Evolutionary conservation across 2,888 invertebrate genomes (phyloP), one percentile per base, ranked within the genome.

Genomic region (Notocelia uddmanniana): DNA sequence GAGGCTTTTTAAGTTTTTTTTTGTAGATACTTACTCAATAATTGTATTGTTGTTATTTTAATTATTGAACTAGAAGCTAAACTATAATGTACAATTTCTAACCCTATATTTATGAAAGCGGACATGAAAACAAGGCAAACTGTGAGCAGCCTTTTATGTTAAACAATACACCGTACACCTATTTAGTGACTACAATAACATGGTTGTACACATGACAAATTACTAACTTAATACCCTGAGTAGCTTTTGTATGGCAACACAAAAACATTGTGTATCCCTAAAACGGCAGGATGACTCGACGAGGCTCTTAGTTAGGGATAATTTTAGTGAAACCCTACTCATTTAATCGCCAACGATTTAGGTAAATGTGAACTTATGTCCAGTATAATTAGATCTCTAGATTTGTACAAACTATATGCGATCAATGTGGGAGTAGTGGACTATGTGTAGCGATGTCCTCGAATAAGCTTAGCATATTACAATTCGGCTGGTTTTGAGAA

Each of bases 181-280:
- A 15, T 54, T 11, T 31, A 31, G 31, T 55, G 26, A 11, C 11
- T 11, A 23, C 55, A 26, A 26, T 23, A 55, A 15, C 26, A 55
- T 15, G 23, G 1, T 23, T 55, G 55, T 50, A 18, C 13, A 41
- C 34, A 50, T 50, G 50, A 50, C 50, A 50, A 50, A 63, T 63
- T 63, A 31, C 62, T 3, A 50, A 63, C n/a, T 50, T 62, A 31
- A 48, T 23, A 26, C 45, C 13, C 11, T 60, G 3, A 21, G 37
- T 37, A 19, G 13, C 21, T 13, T 48, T 52, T 34, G 63, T 31
- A 5, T 31, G 34, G 10, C 18, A 3, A 23, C n/a, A 34, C 48
- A 15, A 63, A 52, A 63, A 63, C 63, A 63, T 21, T 63, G 50
- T 52, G 31, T 50, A n/a, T 45, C 45, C 62, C 63, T 50, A 63